Percentiles rank a stretch among this genome's conserved stretches.
Conservation (phyloP, 2,888 invertebrate species). For the Liodrosophila aerea region DNA sequence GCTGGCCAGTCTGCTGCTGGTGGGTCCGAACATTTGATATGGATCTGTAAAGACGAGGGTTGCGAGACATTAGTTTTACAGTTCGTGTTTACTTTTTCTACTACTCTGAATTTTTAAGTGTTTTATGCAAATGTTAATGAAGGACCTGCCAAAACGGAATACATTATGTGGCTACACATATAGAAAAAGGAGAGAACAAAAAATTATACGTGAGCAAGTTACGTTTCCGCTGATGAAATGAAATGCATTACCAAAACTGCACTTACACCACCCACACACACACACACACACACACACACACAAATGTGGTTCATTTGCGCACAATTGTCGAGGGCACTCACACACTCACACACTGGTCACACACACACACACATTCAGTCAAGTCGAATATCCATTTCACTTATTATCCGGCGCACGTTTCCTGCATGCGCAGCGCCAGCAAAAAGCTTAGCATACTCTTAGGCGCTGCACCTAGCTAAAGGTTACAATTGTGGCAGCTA, state of each 20-base stretch:
- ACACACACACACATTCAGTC: constrained; percentile 25
- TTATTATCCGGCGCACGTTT: constrained; percentile 71
- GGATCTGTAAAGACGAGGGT: constrained; percentile 88
- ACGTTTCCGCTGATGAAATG: constrained; percentile 73
- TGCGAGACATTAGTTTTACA: constrained; percentile 43
- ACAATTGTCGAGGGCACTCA: constrained; percentile 58
- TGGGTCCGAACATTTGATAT: constrained; percentile 98
- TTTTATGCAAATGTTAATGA: constrained; percentile 71
- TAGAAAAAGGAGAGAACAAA: constrained; percentile 24
- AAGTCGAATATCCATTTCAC: constrained; percentile 66
- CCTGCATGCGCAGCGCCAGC: constrained; percentile 44
- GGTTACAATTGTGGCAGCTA: constrained; percentile 31
- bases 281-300: neutral
- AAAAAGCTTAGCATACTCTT: constrained; percentile 35
- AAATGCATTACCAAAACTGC: constrained; percentile 72
- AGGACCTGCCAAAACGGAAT: constrained; percentile 65
- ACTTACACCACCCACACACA: constrained; percentile 16
- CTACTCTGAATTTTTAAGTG: constrained; percentile 27
- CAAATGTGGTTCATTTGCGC: constrained; percentile 57
- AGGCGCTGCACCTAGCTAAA: constrained; percentile 33
- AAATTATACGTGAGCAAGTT: constrained; percentile 52
- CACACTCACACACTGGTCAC: constrained; percentile 24
- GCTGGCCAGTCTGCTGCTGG: constrained; percentile 97
- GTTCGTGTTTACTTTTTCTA: neutral
- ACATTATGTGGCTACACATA: constrained; percentile 38